Base-by-base conservation (phyloP, 2,888 invertebrate genomes). In the Pecten maximus region DNA sequence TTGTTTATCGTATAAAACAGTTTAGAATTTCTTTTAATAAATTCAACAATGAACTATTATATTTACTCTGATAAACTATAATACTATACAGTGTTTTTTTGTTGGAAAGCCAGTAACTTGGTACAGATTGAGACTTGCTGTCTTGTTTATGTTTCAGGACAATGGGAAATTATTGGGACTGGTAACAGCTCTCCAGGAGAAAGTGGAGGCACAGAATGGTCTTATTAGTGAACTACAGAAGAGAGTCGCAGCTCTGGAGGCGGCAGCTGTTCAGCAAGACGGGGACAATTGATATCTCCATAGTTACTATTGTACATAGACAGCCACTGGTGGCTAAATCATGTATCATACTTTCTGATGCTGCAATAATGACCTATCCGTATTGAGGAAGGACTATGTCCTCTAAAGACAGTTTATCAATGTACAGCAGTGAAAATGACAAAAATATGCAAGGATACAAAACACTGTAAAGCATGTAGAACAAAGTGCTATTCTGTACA, bases 161-260 rank as follows among this genome's bases (percentile, higher is more conserved):
- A 87, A 19, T 87, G 92, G 92, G 86, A 92, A 93, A 90, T 28
- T 96, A 50, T 88, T 95, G 89, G 93, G 94, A 86, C 95, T 96
- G 87, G 89, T 96, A 48, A 93, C 93, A 89, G 92, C 94, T 54
- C 92, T 96, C 89, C 95, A 95, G 92, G 91, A 93, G 50, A 93
- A 92, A 10, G 93, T 96, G 28, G 94, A 94, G 88, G 89, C 92
- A 19, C 96, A 96, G 91, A 95, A 95, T 89, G 93, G 93, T 88
- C 94, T 92, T 87, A 96, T 96, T 87, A 91, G 90, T 44, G 89
- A 93, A 16, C 93, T 96, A 60, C 95, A 95, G 91, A 90, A 93
- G 40, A 91, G 93, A 23, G 88, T 96, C 10, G 74, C 91, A 19
- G 93, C 93, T 16, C 89, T 95, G 40, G 95, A 95, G 89, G 16